Evolutionary conservation across 2,113 vertebrate genomes (phyloP), one percentile per base, ranked within the genome.

Genomic region (Chaenogobius annularis): DNA sequence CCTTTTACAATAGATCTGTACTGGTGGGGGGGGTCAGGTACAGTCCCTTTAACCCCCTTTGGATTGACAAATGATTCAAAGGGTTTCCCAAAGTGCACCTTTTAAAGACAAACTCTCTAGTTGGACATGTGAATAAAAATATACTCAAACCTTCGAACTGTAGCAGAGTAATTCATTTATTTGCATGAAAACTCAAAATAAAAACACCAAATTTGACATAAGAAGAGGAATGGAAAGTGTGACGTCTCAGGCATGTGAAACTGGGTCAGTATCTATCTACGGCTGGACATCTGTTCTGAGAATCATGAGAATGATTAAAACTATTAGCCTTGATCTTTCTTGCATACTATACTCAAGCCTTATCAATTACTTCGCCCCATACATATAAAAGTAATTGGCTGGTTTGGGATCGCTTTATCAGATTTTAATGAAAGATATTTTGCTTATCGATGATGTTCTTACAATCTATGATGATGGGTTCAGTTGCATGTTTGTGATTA

Each of bases 171-270:
- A 35, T 61, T 61, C 23, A 61, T 61, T 61, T 61, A 61, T 35
- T 61, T 58, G 55, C 55, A 58, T 58, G 23, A 35, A 61, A 35
- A 61, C 58, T 61, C 58, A 61, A 61, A 61, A 35, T 31, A 61
- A 61, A 35, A 26, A 61, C 58, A 61, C 31, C 23, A 61, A 61
- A 61, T 61, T 9, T 17, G 58, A 61, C 58, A 61, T 19, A 31
- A 9, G 26, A 61, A 61, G 26, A 61, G 23, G 23, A 35, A 61
- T 35, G 58, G 26, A 59, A 35, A 59, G 13, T 31, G 56, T 61
- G 15, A 61, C 26, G 56, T 26, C 52, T 54, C 52, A 54, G 17
- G 55, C 56, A 59, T 59, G 26, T 26, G 23, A 15, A 35, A 61
- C 7, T 23, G 22, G 26, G 58, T 35, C 58, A 61, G 58, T 17